Evolutionary conservation across 1,140 invertebrate species (phyloP), one percentile per base, ranked within the genome.

Genomic region (Cyclina sinensis): DNA sequence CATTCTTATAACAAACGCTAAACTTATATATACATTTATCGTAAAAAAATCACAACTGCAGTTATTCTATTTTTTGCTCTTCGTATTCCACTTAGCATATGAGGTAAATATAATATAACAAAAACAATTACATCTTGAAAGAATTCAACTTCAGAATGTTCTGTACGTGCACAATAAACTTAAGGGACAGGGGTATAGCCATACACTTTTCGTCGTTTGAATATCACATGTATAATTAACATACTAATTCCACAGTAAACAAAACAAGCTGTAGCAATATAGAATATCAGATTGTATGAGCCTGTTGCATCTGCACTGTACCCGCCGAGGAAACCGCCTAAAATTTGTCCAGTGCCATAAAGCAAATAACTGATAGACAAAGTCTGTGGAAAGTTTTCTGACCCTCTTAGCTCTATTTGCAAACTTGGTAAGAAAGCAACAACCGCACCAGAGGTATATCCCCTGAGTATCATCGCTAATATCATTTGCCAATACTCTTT

Each of bases 271-370:
- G 82, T 39, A 18, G 82, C 82, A 46, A 73, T 73, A 43, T 73
- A 84, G 21, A 73, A 84, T 84, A 84, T 84, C 9, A 84, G 21
- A n/a, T 84, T 68, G 32, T 84, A 84, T 1, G 57, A 51, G 1
- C 82, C 82, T 68, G 82, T 73, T 32, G 74, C 68, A 30, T 84
- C 82, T 9, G 24, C 43, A 46, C 37, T 74, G 68, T 73, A 84
- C 3, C 82, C 82, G 7, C 82, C 82, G 0, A 73, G 35, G 16
- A 46, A 73, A 21, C 82, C 82, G 14, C 82, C 82, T 3, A 73
- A 7, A 27, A 84, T 46, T 3, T 54, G 1, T 3, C 27, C 37
- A 3, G 46, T n/a, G 9, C 82, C 82, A 5, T 14, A 24, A 1
- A 84, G 1, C 32, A 84, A 27, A 24, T 73, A 30, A 30, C 11